Percentiles rank a stretch among this genome's conserved stretches.
Evolutionary conservation across 2,113 vertebrate genomes (phyloP).

Genomic region (Elaphurus davidianus): DNA sequence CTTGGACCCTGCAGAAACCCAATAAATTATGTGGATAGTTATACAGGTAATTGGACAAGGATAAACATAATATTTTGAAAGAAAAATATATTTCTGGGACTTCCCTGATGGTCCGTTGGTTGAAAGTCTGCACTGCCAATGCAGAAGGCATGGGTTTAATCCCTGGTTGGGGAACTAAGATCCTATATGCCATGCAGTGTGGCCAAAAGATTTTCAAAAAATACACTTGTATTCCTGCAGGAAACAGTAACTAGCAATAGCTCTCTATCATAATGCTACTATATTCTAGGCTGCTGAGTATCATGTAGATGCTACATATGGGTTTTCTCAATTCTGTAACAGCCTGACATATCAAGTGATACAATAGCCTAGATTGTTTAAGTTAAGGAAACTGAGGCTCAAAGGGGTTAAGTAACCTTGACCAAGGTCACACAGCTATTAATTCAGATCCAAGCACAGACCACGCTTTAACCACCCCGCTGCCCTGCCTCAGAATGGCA

Average conservation of each 20-base stretch:
- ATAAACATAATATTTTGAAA: neutral
- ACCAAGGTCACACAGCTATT: neutral
- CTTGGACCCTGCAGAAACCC: neutral
- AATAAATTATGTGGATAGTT: fast-evolving
- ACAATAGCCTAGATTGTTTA: fast-evolving
- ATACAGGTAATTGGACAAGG: fast-evolving
- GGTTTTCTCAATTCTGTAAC: fast-evolving
- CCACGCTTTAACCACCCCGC: fast-evolving
- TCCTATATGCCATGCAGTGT: neutral
- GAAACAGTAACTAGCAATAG: fast-evolving
- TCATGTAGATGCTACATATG: fast-evolving
- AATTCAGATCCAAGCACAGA: neutral
- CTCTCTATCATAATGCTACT: neutral
- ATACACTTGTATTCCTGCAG: fast-evolving
- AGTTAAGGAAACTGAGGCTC: neutral
- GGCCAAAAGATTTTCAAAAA: neutral
- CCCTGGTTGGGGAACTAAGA: neutral
- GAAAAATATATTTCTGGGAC: neutral
- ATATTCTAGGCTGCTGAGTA: fast-evolving
- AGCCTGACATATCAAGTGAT: neutral
- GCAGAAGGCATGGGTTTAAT: neutral
- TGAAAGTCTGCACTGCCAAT: neutral
- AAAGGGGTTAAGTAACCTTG: neutral
- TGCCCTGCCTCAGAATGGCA: too few species aligned
- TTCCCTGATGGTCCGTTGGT: neutral